These are phyloP conservation scores for Hippocampus mohnikei DNA, from an alignment of 2,113 vertebrate species.

Conservation along the genomic window DNA sequence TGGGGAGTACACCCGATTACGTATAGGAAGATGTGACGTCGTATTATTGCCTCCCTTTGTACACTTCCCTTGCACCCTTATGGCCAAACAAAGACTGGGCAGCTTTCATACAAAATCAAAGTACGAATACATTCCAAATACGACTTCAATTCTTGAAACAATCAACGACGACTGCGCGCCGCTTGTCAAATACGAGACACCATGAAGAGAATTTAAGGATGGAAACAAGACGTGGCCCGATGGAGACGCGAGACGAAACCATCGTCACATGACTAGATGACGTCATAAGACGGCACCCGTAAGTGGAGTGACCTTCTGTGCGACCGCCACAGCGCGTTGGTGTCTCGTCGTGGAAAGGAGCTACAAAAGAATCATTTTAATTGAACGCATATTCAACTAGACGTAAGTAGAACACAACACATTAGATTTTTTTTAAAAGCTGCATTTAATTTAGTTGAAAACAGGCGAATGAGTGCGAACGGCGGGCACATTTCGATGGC, in stretches of 20 bases:
- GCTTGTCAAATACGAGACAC: neutral
- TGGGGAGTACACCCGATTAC: neutral
- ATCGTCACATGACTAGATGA: constrained; percentile 39
- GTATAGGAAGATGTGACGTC: neutral
- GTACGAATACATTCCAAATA: neutral
- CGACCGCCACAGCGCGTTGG: constrained; percentile 29
- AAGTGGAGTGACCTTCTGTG: constrained; percentile 59
- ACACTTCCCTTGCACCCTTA: neutral
- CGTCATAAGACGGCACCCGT: constrained; percentile 51
- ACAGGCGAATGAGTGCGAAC: neutral
- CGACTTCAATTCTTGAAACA: neutral
- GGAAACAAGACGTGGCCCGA: neutral
- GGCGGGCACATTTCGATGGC: neutral
- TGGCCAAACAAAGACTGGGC: neutral
- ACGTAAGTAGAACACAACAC: constrained; percentile 29
- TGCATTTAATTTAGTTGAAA: neutral
- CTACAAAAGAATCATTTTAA: neutral
- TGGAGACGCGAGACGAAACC: neutral
- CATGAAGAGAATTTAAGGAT: neutral
- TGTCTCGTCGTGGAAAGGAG: neutral
- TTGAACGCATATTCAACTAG: neutral
- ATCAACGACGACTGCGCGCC: neutral
- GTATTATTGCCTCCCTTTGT: neutral
- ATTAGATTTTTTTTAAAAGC: neutral
- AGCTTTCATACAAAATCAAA: neutral